phyloP scores from a whole-genome alignment of 2,113 vertebrate genomes.

The Psephotus haematonotus region DNA sequence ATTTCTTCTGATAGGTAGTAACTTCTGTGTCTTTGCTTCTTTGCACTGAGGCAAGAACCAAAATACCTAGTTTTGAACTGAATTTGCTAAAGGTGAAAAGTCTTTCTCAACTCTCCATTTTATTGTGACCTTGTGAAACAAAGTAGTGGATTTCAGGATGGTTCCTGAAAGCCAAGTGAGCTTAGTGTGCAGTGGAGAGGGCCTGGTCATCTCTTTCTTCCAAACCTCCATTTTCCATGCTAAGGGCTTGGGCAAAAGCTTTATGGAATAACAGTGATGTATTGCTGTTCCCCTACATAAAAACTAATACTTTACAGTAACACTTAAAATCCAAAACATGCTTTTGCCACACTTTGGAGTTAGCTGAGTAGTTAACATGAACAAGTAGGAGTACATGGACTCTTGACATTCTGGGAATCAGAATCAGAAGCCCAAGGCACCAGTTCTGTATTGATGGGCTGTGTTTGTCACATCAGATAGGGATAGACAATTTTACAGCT shows the following conservation, averaged over 20 bases:
- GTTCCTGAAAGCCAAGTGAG: neutral
- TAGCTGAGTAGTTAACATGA: neutral
- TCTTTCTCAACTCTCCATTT: neutral
- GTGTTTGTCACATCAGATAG: neutral
- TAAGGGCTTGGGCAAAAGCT: neutral
- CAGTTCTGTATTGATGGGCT: neutral
- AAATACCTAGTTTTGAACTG: neutral
- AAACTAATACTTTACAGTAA: neutral
- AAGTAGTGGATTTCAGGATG: neutral
- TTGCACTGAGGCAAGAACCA: neutral
- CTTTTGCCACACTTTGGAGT: neutral
- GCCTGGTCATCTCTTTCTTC: neutral
- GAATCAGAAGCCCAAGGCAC: neutral
- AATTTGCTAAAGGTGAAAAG: neutral
- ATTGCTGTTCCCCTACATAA: neutral
- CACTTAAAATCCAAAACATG: neutral
- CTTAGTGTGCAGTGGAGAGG: neutral
- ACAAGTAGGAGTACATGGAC: neutral
- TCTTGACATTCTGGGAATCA: neutral
- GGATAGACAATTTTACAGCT: neutral
- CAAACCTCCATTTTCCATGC: neutral
- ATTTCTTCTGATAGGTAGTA: slow-evolving; percentile 80
- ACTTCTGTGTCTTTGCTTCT: neutral
- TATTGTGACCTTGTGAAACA: neutral
- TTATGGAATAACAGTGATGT: neutral